These are phyloP conservation scores for Pogonocichla stellata DNA, from an alignment of 2,113 vertebrate genomes.

Conservation along the genomic window DNA sequence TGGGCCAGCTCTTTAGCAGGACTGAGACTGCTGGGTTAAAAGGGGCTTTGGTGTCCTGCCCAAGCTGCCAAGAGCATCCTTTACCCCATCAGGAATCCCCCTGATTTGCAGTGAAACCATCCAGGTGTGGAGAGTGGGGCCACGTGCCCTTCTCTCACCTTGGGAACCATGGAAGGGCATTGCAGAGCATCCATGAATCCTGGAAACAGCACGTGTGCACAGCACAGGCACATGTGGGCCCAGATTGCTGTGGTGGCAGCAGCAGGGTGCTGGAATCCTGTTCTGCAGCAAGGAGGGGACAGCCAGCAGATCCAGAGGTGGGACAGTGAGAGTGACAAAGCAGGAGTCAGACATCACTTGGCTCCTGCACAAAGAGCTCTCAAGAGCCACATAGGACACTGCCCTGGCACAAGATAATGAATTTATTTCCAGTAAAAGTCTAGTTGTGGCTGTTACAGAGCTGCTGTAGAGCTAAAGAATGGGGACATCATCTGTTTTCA, in stretches of 20 bases:
- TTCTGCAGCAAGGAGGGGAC: rapidly evolving
- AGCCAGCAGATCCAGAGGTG: background rate
- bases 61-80: background rate
- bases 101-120: background rate
- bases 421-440: background rate
- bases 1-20: background rate
- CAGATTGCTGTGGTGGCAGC: background rate
- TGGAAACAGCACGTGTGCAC: background rate
- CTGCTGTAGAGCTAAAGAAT: background rate
- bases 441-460: background rate
- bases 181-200: background rate
- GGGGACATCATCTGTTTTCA: background rate
- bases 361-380: background rate
- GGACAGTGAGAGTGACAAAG: background rate
- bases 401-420: background rate
- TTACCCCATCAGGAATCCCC: background rate
- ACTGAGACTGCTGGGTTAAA: background rate
- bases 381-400: background rate
- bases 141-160: background rate
- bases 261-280: background rate
- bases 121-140: background rate
- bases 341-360: background rate
- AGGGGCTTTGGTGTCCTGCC: background rate
- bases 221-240: background rate
- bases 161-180: background rate